Evolutionary conservation across 1,140 invertebrate species (phyloP).

Genomic region (Anastatus disparis): DNA sequence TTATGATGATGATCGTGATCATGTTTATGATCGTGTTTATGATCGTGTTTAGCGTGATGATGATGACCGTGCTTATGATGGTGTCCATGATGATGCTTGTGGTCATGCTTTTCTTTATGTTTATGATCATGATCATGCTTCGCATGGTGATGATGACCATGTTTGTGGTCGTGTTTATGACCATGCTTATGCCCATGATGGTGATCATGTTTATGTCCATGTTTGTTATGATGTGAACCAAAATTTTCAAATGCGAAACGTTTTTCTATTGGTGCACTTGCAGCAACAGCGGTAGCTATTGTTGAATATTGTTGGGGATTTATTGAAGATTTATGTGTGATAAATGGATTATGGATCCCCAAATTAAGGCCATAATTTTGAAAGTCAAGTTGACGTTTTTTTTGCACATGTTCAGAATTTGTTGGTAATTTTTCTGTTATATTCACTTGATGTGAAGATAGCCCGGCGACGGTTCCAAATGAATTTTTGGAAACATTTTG

Average conservation of each 20-base stretch:
- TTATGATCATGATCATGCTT: conserved; percentile 26
- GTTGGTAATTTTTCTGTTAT: neutral
- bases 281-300: neutral
- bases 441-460: neutral
- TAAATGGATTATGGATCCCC: neutral
- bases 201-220: conserved; percentile 13
- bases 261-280: neutral
- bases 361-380: conserved; percentile 17
- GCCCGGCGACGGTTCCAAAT: neutral
- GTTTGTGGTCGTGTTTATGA: conserved; percentile 13
- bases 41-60: conserved; percentile 18
- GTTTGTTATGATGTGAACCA: neutral
- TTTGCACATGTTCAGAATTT: neutral
- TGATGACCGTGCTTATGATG: conserved; percentile 19
- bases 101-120: conserved; percentile 3
- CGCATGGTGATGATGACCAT: conserved; percentile 2
- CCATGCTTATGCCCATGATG: conserved; percentile 13
- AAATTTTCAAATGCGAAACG: neutral
- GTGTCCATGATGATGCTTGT: conserved; percentile 7
- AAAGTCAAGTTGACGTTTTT: conserved; percentile 9
- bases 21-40: conserved; percentile 28
- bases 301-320: neutral
- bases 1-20: conserved; percentile 24
- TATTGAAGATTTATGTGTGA: neutral
- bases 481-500: conserved; percentile 13